Evolutionary conservation across 2,888 invertebrate species (phyloP).

Genomic region (Epistrophella euchroma): DNA sequence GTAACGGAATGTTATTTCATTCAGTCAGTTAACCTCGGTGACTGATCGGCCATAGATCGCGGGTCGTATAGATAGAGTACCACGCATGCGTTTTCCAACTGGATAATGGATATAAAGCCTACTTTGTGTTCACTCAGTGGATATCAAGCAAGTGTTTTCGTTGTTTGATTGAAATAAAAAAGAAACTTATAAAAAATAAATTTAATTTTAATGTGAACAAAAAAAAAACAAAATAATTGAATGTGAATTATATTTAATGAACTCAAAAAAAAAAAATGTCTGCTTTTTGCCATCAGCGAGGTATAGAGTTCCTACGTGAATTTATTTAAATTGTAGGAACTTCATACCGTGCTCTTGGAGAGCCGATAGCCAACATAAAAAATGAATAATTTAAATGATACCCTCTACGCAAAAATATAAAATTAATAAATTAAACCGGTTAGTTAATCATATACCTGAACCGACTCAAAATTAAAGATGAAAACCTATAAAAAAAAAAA

Average conservation of each 20-base stretch:
- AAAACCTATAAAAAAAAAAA: background rate
- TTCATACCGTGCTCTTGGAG: constrained; percentile 99
- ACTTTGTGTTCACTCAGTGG: constrained; percentile 12
- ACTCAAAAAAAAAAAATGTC: constrained; percentile 66
- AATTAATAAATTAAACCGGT: constrained; percentile 25
- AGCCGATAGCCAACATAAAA: constrained; percentile 86
- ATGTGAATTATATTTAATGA: constrained; percentile 23
- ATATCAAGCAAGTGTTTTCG: constrained; percentile 61
- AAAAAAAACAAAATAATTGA: background rate
- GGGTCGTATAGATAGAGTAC: constrained; percentile 40
- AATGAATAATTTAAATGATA: background rate
- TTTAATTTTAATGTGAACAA: background rate
- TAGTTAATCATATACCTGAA: background rate
- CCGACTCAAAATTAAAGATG: background rate
- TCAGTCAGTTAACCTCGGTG: constrained; percentile 70
- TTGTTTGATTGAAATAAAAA: constrained; percentile 29
- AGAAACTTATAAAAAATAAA: constrained; percentile 21
- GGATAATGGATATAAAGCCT: constrained; percentile 28
- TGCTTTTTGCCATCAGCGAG: constrained; percentile 93
- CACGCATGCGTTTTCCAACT: constrained; percentile 66
- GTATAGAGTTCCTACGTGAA: constrained; percentile 98
- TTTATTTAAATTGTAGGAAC: constrained; percentile 93
- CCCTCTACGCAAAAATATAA: background rate
- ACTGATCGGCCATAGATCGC: constrained; percentile 74
- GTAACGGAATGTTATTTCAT: constrained; percentile 72